Conservation (phyloP, 2,113 vertebrate species). For the Tylochromis polylepis region DNA sequence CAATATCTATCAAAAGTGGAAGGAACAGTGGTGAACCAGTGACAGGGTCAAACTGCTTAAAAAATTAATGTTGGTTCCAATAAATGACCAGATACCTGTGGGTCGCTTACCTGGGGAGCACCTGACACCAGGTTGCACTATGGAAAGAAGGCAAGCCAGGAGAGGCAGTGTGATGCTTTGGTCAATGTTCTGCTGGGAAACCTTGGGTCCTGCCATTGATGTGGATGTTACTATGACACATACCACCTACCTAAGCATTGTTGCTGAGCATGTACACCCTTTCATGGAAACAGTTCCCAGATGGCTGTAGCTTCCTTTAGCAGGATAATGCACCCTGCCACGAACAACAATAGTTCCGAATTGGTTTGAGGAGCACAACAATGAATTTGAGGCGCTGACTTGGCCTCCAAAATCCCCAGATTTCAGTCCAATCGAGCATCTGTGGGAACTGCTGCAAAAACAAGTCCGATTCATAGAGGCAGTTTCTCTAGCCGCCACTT, state of each 20-base stretch:
- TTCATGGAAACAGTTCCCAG: background rate
- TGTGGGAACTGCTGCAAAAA: no score
- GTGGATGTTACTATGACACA: background rate
- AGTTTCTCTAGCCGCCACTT: background rate
- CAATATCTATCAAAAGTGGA: background rate
- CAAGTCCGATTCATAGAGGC: no score
- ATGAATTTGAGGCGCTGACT: background rate
- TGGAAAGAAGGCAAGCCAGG: background rate
- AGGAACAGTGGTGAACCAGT: background rate
- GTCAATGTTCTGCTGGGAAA: background rate
- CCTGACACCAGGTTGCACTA: background rate
- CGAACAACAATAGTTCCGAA: background rate
- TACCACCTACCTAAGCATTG: background rate
- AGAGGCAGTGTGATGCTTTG: background rate
- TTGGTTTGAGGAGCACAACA: background rate
- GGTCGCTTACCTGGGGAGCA: background rate
- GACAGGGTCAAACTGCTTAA: background rate
- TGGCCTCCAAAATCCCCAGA: no score
- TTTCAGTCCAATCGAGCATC: no score
- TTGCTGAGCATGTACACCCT: accelerated
- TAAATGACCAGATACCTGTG: background rate
- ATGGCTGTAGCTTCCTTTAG: background rate
- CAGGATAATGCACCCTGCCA: background rate
- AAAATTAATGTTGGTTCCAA: background rate
- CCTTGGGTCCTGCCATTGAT: background rate